phyloP scores from a whole-genome alignment of 2,888 invertebrate genomes.

The Cheilosia pagana region DNA sequence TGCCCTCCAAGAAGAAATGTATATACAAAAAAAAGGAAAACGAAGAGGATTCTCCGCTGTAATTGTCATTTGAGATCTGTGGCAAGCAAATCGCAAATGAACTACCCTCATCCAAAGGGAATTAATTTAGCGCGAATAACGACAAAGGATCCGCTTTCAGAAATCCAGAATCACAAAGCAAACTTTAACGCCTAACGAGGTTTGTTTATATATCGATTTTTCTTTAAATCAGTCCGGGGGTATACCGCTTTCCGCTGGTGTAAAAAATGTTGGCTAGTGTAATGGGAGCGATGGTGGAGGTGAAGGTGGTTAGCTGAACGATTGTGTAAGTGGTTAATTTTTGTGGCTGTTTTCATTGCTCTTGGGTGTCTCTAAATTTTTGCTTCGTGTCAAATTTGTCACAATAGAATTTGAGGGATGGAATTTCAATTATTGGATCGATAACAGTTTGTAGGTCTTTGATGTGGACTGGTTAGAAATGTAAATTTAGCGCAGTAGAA shows the following conservation, averaged over 20 bases:
- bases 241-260: slow-evolving; percentile 23
- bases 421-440: slow-evolving; percentile 47
- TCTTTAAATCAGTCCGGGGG: background rate
- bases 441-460: background rate
- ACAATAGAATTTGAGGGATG: slow-evolving; percentile 18
- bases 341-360: slow-evolving; percentile 30
- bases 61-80: slow-evolving; percentile 35
- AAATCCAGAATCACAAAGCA: slow-evolving; percentile 33
- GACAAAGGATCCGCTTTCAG: slow-evolving; percentile 33
- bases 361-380: background rate
- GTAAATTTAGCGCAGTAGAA: no score
- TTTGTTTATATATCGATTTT: slow-evolving; percentile 37
- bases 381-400: slow-evolving; percentile 20
- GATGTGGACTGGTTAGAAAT: no score
- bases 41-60: slow-evolving; percentile 16
- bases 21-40: background rate
- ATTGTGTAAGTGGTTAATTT: slow-evolving; percentile 47
- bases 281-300: background rate
- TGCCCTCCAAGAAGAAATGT: background rate
- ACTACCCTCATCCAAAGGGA: slow-evolving; percentile 24
- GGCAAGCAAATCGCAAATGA: slow-evolving; percentile 15
- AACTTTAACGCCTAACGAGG: slow-evolving; percentile 7
- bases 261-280: slow-evolving; percentile 29
- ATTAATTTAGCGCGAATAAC: slow-evolving; percentile 37
- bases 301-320: background rate